Percentiles rank a stretch among this genome's conserved stretches.
Conservation (phyloP, 2,888 invertebrate species). For the Conomelus anceps region DNA sequence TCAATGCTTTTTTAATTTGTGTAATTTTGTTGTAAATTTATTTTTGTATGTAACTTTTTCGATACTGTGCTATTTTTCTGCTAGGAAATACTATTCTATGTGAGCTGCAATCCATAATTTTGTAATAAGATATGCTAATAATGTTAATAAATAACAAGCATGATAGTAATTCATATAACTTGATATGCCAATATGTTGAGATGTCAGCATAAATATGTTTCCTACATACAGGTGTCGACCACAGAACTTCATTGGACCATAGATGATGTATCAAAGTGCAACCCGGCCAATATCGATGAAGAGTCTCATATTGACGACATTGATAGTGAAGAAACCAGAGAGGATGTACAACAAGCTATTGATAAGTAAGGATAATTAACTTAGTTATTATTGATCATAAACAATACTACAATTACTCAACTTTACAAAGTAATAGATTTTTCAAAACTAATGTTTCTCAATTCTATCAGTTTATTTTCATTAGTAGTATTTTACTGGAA, state of each 20-base stretch:
- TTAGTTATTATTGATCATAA: neutral
- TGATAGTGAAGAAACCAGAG: neutral
- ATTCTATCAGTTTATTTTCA: no score
- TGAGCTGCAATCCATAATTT: neutral
- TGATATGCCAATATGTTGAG: neutral
- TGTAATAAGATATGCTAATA: no score
- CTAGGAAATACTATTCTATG: neutral
- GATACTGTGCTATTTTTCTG: no score
- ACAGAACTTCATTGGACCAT: neutral
- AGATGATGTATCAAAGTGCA: neutral
- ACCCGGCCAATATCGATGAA: constrained; percentile 1
- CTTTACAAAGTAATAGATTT: no score
- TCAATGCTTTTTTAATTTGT: no score
- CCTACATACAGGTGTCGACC: neutral
- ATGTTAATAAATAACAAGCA: no score
- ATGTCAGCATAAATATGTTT: neutral
- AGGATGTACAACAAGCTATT: neutral
- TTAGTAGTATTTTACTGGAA: no score
- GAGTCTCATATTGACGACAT: neutral
- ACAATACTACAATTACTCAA: no score
- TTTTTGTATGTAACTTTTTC: no score
- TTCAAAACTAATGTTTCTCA: no score
- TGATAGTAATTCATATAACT: no score
- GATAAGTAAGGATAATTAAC: neutral
- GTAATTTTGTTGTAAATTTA: no score